Percentiles rank a stretch among this genome's conserved stretches.
phyloP scores from a whole-genome alignment of 64 coral and sea anemone genomes.

The Montipora sp. region DNA sequence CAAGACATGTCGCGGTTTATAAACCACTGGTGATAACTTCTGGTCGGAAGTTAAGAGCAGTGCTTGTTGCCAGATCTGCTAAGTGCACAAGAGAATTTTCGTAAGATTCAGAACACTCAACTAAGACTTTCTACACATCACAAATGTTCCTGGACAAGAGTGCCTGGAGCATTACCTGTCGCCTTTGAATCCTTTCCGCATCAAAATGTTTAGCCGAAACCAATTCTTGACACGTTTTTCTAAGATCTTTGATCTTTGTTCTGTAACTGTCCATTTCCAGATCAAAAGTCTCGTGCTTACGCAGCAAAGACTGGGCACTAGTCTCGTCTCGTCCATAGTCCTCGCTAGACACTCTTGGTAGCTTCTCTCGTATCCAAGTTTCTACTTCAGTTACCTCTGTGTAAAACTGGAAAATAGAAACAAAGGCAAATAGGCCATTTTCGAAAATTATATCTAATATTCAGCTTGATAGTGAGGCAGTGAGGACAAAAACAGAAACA shows the following conservation, averaged over 20 bases:
- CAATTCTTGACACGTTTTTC: constrained; percentile 51
- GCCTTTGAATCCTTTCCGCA: constrained; percentile 58
- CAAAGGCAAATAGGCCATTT: background rate
- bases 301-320: constrained; percentile 83
- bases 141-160: background rate
- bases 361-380: constrained; percentile 83
- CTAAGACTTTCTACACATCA: background rate
- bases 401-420: constrained; percentile 72
- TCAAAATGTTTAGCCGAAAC: constrained; percentile 62
- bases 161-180: constrained; percentile 46
- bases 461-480: too few relatives aligned
- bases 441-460: too few relatives aligned
- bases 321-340: constrained; percentile 93
- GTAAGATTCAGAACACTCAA: too few relatives aligned
- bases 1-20: background rate
- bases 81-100: too few relatives aligned
- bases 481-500: too few relatives aligned
- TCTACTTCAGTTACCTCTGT: constrained; percentile 82
- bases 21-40: background rate
- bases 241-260: constrained; percentile 54
- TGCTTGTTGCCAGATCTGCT: background rate
- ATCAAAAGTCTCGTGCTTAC: constrained; percentile 84
- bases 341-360: constrained; percentile 79
- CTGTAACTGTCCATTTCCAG: constrained; percentile 79
- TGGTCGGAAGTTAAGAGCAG: background rate